phyloP scores from a whole-genome alignment of 2,113 vertebrate species.

The Tachuris rubrigastra region DNA sequence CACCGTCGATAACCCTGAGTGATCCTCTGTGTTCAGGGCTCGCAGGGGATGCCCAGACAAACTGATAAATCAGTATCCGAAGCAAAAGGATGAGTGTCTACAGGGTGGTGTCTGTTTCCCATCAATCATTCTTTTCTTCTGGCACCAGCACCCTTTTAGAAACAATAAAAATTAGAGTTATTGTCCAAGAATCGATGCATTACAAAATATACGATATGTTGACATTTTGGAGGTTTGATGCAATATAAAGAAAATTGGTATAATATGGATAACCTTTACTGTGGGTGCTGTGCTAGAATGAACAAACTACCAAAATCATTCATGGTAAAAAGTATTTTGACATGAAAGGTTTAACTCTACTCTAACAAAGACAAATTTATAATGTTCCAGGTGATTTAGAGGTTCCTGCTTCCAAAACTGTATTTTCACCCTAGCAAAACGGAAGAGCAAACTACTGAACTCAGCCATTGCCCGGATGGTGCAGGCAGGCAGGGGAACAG shows the following conservation, averaged over 20 bases:
- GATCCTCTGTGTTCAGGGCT: slow-evolving; percentile 51
- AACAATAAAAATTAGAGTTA: slow-evolving; percentile 83
- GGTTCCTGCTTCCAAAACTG: slow-evolving; percentile 31
- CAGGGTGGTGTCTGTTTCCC: slow-evolving; percentile 75
- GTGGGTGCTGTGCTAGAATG: slow-evolving; percentile 9
- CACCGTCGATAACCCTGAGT: slow-evolving; percentile 64
- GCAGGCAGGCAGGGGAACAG: neutral
- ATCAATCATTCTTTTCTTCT: slow-evolving; percentile 85
- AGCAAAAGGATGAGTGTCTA: slow-evolving; percentile 77
- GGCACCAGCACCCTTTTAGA: slow-evolving; percentile 79
- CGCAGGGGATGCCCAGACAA: slow-evolving; percentile 33
- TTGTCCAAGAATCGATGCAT: slow-evolving; percentile 68
- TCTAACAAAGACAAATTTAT: slow-evolving; percentile 54
- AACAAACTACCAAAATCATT: slow-evolving; percentile 49
- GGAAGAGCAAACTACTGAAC: neutral
- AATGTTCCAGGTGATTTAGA: slow-evolving; percentile 20
- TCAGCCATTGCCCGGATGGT: neutral
- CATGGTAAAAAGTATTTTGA: slow-evolving; percentile 52
- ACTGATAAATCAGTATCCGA: slow-evolving; percentile 66
- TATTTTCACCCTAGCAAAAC: slow-evolving; percentile 45
- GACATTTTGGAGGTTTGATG: slow-evolving; percentile 74
- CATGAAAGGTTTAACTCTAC: slow-evolving; percentile 55
- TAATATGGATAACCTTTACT: slow-evolving; percentile 68
- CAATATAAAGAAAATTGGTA: slow-evolving; percentile 64
- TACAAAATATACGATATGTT: slow-evolving; percentile 63